Percentiles rank a stretch among this genome's conserved stretches.
Evolutionary conservation across 2,797 vertebrate genomes (phyloP).

Genomic region (Delichon dasypus): DNA sequence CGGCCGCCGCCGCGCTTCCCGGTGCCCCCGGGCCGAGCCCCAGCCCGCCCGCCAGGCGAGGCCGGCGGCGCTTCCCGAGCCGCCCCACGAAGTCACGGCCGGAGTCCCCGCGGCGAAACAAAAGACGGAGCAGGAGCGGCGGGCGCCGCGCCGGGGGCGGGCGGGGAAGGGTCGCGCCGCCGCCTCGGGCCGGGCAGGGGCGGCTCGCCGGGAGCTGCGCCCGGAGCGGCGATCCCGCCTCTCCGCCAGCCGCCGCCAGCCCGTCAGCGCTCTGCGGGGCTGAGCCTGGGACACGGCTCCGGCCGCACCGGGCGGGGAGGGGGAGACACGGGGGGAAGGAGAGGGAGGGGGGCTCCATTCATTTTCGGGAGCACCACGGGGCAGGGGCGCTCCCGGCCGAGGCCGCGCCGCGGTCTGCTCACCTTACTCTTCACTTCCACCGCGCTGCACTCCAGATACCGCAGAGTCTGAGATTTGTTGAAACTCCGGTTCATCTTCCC

Average conservation of each 20-base stretch:
- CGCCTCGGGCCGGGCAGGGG: background rate
- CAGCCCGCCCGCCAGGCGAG: background rate
- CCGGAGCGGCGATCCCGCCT: background rate
- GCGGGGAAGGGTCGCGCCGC: background rate
- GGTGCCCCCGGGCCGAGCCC: background rate
- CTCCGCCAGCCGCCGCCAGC: background rate
- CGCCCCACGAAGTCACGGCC: background rate
- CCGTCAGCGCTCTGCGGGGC: background rate
- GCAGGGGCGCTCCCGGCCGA: background rate
- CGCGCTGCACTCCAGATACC: slow-evolving; percentile 84
- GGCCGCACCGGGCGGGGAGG: background rate
- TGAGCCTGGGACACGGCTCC: background rate
- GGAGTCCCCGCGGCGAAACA: slow-evolving; percentile 8
- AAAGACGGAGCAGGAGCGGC: slow-evolving; percentile 10
- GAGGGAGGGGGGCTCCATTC: background rate
- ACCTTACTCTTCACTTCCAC: slow-evolving; percentile 99
- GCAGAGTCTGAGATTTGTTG: slow-evolving; percentile 90
- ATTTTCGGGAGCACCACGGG: background rate
- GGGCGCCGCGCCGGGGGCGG: background rate
- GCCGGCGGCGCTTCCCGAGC: background rate
- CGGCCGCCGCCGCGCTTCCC: background rate
- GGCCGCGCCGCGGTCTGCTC: slow-evolving; percentile 54
- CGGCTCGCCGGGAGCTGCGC: background rate
- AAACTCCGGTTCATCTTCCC: slow-evolving; percentile 94
- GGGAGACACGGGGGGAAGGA: too few relatives aligned